Evolutionary conservation across 2,888 invertebrate genomes (phyloP), one percentile per base, ranked within the genome.

Genomic region (Nesidiocoris tenuis): DNA sequence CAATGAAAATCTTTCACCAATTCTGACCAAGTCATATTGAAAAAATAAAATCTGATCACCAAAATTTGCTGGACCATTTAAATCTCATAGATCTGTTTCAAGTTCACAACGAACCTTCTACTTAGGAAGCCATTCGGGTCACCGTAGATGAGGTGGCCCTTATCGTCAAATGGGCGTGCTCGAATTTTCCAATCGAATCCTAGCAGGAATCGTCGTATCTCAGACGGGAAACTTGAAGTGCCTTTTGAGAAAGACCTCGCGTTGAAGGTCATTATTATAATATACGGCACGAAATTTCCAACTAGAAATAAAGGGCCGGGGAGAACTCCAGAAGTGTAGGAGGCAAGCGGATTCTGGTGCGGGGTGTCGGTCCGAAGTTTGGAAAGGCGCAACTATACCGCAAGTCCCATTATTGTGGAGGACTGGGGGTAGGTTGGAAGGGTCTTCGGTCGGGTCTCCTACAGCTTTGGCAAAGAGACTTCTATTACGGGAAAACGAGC

Each of bases 331-430:
- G 39, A 39, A 39, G 39, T 39, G 39, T 39, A n/a, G n/a, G n/a
- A n/a, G 39, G 39, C 39, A 3, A 3, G 39, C 5, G 39, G 12
- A 7, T 7, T 39, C 5, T 39, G 12, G 39, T 3, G 5, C 5
- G 39, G 39, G 39, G 39, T 39, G 39, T 39, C 39, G 39, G 66
- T 19, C 9, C 24, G 22, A 67, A 67, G 67, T 67, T 67, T 55
- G 55, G 17, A 39, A 39, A 19, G 17, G 56, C 65, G 21, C 56
- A 67, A 67, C 67, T 67, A 65, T 25, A 67, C 67, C 55, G 55
- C 67, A 67, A 67, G 67, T 67, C 67, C 67, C 67, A 67, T 67
- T 67, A 67, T 67, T 39, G 67, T n/a, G 67, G 55, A 55, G 12
- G 39, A 7, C 3, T 7, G 39, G 39, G 3, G 12, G 39, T 7